Conservation (phyloP, 1,140 invertebrate genomes). For the Dreissena rostriformis region DNA sequence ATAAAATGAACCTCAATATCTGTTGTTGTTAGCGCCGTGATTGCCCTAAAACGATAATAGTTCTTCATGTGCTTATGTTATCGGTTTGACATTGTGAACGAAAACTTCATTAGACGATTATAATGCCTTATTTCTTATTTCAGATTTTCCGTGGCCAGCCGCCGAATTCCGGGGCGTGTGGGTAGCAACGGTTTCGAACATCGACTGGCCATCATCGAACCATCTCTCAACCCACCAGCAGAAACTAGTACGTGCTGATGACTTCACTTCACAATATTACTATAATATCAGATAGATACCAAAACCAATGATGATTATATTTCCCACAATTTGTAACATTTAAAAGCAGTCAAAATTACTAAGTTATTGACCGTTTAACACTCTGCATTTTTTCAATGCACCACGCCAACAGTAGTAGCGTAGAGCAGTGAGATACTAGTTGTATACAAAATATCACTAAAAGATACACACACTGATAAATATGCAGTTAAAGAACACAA, state of each 20-base stretch:
- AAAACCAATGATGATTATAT: too few species aligned
- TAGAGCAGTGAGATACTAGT: too few species aligned
- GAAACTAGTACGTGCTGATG: slow-evolving; percentile 46
- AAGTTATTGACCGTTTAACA: too few species aligned
- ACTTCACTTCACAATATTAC: too few species aligned
- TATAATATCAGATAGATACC: too few species aligned
- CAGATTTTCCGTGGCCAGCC: slow-evolving; percentile 58
- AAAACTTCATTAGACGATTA: not conserved
- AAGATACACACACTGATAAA: too few species aligned
- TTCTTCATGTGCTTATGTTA: not conserved
- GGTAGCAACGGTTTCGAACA: slow-evolving; percentile 77
- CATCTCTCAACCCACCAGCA: slow-evolving; percentile 65
- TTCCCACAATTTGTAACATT: too few species aligned
- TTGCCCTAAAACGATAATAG: not conserved
- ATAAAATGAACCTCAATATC: not conserved
- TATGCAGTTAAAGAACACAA: too few species aligned
- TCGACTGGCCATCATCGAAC: slow-evolving; percentile 76
- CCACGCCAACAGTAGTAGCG: too few species aligned
- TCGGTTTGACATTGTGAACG: not conserved
- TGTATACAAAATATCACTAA: too few species aligned
- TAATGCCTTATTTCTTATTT: slow-evolving; percentile 1
- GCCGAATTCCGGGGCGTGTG: slow-evolving; percentile 75
- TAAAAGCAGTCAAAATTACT: too few species aligned
- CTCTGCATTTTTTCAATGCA: too few species aligned
- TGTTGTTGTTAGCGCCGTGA: not conserved